These are phyloP conservation scores for Chelonia mydas DNA, from an alignment of 2,797 vertebrate species.

Conservation along the genomic window DNA sequence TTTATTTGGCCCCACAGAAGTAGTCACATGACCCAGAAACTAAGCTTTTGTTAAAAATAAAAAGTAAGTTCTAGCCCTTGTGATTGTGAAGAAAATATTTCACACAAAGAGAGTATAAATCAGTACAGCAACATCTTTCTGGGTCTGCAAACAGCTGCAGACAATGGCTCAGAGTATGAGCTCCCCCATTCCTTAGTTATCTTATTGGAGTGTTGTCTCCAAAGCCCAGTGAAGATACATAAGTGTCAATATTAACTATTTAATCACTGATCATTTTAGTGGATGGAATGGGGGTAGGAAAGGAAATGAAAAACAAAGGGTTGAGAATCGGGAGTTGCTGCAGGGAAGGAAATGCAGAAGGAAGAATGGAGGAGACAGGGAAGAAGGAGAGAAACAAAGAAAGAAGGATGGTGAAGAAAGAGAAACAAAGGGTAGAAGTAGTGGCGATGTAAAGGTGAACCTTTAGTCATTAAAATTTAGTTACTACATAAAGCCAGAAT, in stretches of 20 bases:
- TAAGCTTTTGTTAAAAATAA: background rate
- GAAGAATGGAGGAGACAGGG: background rate
- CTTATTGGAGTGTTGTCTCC: background rate
- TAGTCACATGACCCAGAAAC: background rate
- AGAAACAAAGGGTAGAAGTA: rapidly evolving
- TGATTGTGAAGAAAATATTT: background rate
- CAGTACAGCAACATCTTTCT: background rate
- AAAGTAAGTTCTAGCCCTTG: background rate
- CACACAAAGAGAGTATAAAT: background rate
- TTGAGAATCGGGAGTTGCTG: background rate
- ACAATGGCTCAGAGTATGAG: background rate
- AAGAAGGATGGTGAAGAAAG: background rate
- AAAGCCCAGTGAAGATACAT: background rate
- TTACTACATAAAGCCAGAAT: background rate
- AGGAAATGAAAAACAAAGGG: background rate
- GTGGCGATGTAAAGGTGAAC: background rate
- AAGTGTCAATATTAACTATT: background rate
- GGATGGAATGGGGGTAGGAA: background rate
- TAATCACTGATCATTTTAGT: background rate
- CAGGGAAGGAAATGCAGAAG: background rate
- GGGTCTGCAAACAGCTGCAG: background rate
- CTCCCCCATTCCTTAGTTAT: background rate
- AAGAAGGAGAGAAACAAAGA: background rate
- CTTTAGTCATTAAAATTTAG: background rate
- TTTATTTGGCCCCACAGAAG: background rate